These are phyloP conservation scores for Percina caprodes DNA, from an alignment of 2,113 vertebrate species.

Conservation along the genomic window DNA sequence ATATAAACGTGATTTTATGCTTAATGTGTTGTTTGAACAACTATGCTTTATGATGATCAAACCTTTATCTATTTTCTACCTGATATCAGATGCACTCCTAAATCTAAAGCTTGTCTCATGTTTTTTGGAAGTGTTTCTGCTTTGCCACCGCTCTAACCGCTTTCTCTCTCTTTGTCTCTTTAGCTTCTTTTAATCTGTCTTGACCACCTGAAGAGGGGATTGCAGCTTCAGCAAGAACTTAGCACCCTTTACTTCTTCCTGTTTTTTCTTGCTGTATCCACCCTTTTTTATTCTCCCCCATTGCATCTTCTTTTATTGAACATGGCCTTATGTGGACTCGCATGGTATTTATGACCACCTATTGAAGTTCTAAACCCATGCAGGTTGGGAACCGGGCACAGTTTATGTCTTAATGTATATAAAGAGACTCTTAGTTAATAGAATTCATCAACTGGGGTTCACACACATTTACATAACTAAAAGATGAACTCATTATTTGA, in stretches of 20 bases:
- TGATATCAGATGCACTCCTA: constrained; percentile 29
- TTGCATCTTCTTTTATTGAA: constrained; percentile 75
- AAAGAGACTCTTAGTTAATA: constrained; percentile 42
- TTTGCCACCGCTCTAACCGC: constrained; percentile 74
- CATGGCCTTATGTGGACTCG: constrained; percentile 81
- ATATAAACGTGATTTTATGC: constrained; percentile 12
- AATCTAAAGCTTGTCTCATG: constrained; percentile 17
- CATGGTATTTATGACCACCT: constrained; percentile 81
- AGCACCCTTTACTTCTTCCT: constrained; percentile 84
- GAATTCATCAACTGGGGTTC: constrained; percentile 27
- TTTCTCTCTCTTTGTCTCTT: constrained; percentile 86
- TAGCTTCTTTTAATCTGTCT: constrained; percentile 99
- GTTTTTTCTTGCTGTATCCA: constrained; percentile 72
- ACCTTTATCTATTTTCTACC: neutral
- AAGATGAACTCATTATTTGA: constrained; percentile 36
- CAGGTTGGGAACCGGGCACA: constrained; percentile 67
- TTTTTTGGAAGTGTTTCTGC: constrained; percentile 45
- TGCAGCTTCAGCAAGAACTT: constrained; percentile 91
- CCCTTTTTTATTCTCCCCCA: constrained; percentile 66
- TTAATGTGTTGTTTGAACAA: constrained; percentile 16
- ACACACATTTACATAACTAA: constrained; percentile 25
- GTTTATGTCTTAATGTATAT: constrained; percentile 74
- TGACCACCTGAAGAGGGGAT: constrained; percentile 94
- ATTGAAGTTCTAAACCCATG: constrained; percentile 56
- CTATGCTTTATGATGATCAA: constrained; percentile 25